These are phyloP conservation scores for Psophia crepitans DNA, from an alignment of 2,113 vertebrate species.

Conservation along the genomic window DNA sequence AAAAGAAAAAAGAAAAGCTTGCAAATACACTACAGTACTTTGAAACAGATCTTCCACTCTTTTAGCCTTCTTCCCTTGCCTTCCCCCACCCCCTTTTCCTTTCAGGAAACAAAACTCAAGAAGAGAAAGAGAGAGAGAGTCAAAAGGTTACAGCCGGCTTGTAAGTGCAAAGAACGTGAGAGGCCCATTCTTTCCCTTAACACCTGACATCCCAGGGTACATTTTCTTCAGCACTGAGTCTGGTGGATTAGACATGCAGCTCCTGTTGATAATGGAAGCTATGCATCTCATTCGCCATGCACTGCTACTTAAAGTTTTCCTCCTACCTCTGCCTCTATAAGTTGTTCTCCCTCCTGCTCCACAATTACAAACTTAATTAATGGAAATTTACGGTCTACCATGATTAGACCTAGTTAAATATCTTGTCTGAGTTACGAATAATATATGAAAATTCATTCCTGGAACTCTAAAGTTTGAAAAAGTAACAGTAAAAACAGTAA, in stretches of 20 bases:
- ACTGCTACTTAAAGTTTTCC: not conserved
- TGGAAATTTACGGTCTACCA: not conserved
- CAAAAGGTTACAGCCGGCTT: constrained; percentile 58
- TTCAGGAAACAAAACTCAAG: constrained; percentile 66
- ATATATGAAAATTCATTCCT: not conserved
- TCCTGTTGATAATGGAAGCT: constrained; percentile 18
- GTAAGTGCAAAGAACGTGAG: constrained; percentile 63
- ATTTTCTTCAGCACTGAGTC: not conserved
- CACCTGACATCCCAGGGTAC: constrained; percentile 60
- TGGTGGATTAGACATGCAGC: constrained; percentile 42
- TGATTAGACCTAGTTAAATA: not conserved
- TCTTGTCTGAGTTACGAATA: not conserved
- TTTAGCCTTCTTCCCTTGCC: not conserved
- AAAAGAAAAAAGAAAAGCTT: not conserved
- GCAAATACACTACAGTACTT: constrained; percentile 14
- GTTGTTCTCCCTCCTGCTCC: not conserved
- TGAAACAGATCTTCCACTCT: constrained; percentile 32
- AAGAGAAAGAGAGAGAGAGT: constrained; percentile 59
- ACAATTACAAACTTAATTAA: not conserved
- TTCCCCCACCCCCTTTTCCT: constrained; percentile 42
- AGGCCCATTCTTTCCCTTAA: constrained; percentile 66
- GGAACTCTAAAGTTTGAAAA: not conserved
- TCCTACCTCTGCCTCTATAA: not conserved
- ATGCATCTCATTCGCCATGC: constrained; percentile 4
- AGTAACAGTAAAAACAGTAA: not conserved